These are phyloP conservation scores for Cataglyphis altisquamis DNA, from an alignment of 2,888 invertebrate genomes.

Conservation along the genomic window DNA sequence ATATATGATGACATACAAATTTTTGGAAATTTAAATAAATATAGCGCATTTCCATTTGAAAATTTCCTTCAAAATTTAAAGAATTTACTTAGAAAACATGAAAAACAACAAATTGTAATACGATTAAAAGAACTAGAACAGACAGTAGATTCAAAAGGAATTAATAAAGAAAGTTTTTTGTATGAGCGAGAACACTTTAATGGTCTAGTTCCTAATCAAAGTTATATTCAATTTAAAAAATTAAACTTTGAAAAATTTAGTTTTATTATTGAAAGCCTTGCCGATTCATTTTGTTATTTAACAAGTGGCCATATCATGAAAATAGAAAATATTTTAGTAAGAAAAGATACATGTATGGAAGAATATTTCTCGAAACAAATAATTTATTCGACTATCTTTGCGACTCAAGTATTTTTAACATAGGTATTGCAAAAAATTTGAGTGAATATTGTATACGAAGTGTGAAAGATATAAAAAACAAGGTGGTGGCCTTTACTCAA, in stretches of 20 bases:
- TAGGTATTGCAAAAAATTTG: conserved; percentile 12
- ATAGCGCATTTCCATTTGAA: conserved; percentile 58
- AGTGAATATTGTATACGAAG: conserved; percentile 11
- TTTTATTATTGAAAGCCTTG: conserved; percentile 14
- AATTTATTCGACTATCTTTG: conserved; percentile 9
- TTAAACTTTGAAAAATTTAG: conserved; percentile 7
- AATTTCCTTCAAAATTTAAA: conserved; percentile 56
- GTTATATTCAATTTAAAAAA: conserved; percentile 7
- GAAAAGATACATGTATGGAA: not conserved
- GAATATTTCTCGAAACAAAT: conserved; percentile 9
- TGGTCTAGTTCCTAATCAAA: conserved; percentile 19
- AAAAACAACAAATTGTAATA: conserved; percentile 33
- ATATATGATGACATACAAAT: conserved; percentile 27
- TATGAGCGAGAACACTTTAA: not conserved
- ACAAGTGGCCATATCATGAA: not conserved
- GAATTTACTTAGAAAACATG: conserved; percentile 51
- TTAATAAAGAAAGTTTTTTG: conserved; percentile 7
- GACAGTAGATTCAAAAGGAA: not conserved
- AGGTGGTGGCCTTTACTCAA: not conserved
- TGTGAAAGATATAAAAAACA: not conserved
- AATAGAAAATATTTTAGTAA: not conserved
- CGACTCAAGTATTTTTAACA: not conserved
- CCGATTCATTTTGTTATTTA: conserved; percentile 17
- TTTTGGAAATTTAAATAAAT: conserved; percentile 40
- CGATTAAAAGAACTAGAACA: conserved; percentile 12